phyloP scores from a whole-genome alignment of 2,113 vertebrate species.

The Ondatra zibethicus region DNA sequence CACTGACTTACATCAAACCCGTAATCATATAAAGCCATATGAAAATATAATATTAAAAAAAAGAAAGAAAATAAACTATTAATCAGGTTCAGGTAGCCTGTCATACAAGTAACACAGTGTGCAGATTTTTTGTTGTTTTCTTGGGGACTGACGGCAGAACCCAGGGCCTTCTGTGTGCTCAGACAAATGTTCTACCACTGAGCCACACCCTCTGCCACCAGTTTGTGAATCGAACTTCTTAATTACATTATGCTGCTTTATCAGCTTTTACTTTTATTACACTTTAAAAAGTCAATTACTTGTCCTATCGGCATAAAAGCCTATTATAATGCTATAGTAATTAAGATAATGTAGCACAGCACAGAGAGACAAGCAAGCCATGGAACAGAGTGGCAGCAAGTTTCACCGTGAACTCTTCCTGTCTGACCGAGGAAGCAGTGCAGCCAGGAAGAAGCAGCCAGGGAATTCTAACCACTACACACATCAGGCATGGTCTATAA shows the following conservation, averaged over 20 bases:
- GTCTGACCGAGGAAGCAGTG: background rate
- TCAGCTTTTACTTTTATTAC: slow-evolving; percentile 20
- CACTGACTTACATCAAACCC: background rate
- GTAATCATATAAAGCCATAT: background rate
- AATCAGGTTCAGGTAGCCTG: background rate
- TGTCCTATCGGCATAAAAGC: background rate
- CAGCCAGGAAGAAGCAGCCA: background rate
- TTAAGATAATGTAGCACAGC: background rate
- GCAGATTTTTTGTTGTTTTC: background rate
- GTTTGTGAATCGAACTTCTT: slow-evolving; percentile 12
- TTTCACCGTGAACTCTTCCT: background rate
- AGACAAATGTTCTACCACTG: background rate
- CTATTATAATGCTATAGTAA: background rate
- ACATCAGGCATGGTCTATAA: background rate
- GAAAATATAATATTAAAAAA: slow-evolving; percentile 25
- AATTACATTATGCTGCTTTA: slow-evolving; percentile 26
- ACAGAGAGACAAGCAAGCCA: background rate
- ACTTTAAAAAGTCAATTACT: slow-evolving; percentile 55
- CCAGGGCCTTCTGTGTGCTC: background rate
- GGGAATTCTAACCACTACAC: background rate
- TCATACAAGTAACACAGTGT: background rate
- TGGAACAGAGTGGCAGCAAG: background rate
- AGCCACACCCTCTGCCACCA: background rate
- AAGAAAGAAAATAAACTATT: slow-evolving; percentile 46
- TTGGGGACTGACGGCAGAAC: background rate